Conservation (phyloP, 1,140 invertebrate species). For the Lamellibrachia luymesi region DNA sequence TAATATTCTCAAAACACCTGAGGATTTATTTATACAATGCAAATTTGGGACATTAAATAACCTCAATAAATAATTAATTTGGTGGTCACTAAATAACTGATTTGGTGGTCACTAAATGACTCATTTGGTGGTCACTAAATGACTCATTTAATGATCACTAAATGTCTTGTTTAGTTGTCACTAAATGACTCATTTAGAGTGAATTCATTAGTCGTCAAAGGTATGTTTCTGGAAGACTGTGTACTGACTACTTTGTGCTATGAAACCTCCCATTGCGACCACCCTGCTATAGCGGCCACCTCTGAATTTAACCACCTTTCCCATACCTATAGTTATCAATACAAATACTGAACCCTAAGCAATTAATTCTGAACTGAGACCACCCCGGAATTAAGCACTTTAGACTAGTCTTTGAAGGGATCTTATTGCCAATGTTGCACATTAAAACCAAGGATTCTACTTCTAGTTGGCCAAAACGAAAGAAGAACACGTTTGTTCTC, state of each 20-base stretch:
- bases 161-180: neutral
- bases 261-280: neutral
- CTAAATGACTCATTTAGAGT: too few species aligned
- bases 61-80: too few species aligned
- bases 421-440: too few species aligned
- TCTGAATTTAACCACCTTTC: neutral
- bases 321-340: neutral
- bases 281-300: neutral
- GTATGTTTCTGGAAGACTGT: neutral
- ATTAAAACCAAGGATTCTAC: neutral
- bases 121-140: too few species aligned
- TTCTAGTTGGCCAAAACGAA: neutral
- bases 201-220: neutral
- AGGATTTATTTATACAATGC: neutral
- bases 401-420: neutral
- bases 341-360: neutral
- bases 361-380: neutral
- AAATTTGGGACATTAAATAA: neutral
- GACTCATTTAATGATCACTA: neutral
- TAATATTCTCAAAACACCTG: neutral
- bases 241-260: neutral
- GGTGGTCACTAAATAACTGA: too few species aligned
- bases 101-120: neutral
- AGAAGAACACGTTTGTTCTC: neutral
- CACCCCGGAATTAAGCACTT: neutral